These are phyloP conservation scores for Pluvialis apricaria DNA, from an alignment of 2,113 vertebrate genomes.

Conservation along the genomic window DNA sequence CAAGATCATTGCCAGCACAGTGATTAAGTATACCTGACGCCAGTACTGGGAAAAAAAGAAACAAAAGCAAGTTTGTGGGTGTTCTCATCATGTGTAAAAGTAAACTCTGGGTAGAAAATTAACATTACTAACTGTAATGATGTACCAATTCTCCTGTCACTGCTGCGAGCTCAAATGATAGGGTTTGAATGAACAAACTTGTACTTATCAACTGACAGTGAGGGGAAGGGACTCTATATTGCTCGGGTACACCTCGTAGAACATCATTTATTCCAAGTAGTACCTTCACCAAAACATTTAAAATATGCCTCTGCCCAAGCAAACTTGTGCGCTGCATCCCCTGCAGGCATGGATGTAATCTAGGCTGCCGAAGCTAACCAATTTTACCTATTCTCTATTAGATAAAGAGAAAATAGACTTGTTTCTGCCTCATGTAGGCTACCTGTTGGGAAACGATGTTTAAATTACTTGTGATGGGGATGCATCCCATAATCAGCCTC, in stretches of 20 bases:
- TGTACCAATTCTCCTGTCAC: accelerated
- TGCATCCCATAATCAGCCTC: neutral
- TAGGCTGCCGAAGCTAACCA: neutral
- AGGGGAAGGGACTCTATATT: neutral
- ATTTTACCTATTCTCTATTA: neutral
- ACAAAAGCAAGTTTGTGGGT: neutral
- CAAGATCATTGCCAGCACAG: slow-evolving; percentile 90
- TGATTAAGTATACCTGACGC: slow-evolving; percentile 93
- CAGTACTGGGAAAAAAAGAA: slow-evolving; percentile 81
- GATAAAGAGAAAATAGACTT: neutral
- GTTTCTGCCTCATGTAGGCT: neutral
- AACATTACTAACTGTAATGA: accelerated
- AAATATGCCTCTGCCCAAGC: neutral
- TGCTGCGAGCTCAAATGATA: accelerated
- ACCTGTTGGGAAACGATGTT: neutral
- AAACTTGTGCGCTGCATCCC: neutral
- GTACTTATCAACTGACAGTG: neutral
- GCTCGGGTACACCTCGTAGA: accelerated
- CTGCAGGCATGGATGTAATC: accelerated
- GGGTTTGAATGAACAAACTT: neutral
- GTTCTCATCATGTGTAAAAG: accelerated
- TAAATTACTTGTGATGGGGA: neutral
- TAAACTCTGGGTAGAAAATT: neutral
- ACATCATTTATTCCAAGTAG: neutral
- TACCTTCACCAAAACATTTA: neutral